Evolutionary conservation across 2,797 vertebrate genomes (phyloP).

Genomic region (Phalloptychus januarius): DNA sequence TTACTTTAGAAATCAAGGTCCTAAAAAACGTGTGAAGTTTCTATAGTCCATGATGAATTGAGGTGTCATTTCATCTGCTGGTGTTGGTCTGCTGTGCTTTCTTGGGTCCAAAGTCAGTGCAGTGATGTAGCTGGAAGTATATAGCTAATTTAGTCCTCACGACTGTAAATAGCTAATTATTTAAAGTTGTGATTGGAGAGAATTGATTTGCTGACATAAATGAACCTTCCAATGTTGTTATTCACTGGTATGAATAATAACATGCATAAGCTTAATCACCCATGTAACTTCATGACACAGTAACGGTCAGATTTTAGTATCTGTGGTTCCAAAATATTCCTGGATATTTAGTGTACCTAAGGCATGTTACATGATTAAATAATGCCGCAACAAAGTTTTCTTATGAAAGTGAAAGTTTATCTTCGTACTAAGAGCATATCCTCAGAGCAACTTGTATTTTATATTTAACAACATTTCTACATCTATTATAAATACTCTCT

Average conservation of each 20-base stretch:
- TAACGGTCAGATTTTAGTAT: background rate
- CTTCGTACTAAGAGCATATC: background rate
- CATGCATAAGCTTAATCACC: background rate
- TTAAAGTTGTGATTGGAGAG: background rate
- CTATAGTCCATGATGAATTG: background rate
- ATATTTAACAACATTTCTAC: constrained; percentile 6
- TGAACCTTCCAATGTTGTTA: background rate
- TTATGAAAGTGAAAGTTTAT: background rate
- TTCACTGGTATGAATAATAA: background rate
- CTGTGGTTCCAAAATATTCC: background rate
- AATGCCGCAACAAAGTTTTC: background rate
- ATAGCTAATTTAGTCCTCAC: background rate
- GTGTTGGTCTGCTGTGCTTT: background rate
- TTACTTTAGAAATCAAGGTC: background rate
- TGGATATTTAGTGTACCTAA: background rate
- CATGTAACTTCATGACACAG: background rate
- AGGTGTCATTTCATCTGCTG: background rate
- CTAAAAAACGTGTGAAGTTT: background rate
- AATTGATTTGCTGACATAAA: background rate
- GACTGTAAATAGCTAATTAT: background rate
- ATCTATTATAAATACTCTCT: constrained; percentile 6
- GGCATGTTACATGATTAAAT: background rate
- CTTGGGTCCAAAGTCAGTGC: background rate
- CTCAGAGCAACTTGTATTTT: constrained; percentile 2
- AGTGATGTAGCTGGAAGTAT: background rate